Conservation (phyloP, 92 coral and sea anemone genomes). For the Parazoanthus atlanticus region DNA sequence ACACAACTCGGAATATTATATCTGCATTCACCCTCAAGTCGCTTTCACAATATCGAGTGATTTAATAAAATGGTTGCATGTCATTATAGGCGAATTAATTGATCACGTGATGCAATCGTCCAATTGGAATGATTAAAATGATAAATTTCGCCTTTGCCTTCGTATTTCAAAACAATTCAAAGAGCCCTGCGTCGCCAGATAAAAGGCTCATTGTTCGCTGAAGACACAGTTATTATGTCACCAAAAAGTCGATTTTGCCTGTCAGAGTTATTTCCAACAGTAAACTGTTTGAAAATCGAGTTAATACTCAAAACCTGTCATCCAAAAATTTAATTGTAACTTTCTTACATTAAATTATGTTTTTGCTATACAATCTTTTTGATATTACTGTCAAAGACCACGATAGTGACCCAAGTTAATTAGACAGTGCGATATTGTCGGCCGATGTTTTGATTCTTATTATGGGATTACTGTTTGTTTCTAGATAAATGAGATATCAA, state of each 20-base stretch:
- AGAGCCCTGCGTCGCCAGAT: conserved; percentile 22
- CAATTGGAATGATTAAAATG: conserved; percentile 13
- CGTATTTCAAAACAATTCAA: conserved; percentile 44
- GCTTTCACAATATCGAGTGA: conserved; percentile 42
- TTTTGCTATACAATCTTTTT: not conserved
- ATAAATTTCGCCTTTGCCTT: not conserved
- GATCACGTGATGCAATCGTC: conserved; percentile 25
- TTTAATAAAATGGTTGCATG: conserved; percentile 32
- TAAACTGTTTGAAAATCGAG: not conserved
- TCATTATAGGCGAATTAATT: conserved; percentile 27
- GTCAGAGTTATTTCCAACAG: not conserved
- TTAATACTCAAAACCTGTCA: not conserved
- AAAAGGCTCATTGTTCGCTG: conserved; percentile 48
- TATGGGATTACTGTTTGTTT: too few species aligned
- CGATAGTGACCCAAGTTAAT: not conserved
- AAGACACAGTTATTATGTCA: not conserved
- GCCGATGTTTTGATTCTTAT: not conserved
- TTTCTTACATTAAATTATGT: too few species aligned
- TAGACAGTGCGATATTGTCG: not conserved
- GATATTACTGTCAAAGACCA: not conserved
- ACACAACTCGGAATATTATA: conserved; percentile 33
- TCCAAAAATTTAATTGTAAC: too few species aligned
- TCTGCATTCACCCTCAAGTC: conserved; percentile 26
- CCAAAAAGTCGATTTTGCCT: not conserved
- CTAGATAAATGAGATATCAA: not conserved